A percentile compares a stretch with the other conserved stretches of the same genome.
Conservation (phyloP, 2,113 vertebrate genomes). For the Apistogramma diplotaenia region DNA sequence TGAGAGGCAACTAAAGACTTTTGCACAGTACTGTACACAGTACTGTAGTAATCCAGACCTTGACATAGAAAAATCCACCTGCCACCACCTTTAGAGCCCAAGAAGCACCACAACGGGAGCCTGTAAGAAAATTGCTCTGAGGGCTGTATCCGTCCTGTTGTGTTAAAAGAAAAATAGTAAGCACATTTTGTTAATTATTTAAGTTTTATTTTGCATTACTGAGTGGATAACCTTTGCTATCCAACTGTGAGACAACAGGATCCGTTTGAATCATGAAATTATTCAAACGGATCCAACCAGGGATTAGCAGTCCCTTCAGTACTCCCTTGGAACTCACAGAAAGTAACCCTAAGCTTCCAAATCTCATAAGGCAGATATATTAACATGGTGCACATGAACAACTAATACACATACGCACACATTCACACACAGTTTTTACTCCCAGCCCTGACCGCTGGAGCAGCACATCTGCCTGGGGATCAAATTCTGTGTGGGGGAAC, state of each 20-base stretch:
- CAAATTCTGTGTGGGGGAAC: slow-evolving; percentile 79
- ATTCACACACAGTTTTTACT: neutral
- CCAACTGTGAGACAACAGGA: neutral
- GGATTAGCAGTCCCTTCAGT: neutral
- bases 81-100: neutral
- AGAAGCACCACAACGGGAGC: neutral
- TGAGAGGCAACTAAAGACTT: neutral
- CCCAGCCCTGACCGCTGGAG: slow-evolving; percentile 60
- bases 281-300: neutral
- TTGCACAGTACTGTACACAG: no score
- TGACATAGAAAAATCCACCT: neutral
- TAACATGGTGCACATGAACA: neutral
- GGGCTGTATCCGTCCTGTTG: neutral
- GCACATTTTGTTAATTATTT: no score
- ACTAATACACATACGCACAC: slow-evolving; percentile 5
- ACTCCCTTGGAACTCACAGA: neutral
- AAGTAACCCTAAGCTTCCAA: neutral
- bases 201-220: no score
- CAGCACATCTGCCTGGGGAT: slow-evolving; percentile 73
- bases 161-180: neutral
- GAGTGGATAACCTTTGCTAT: neutral
- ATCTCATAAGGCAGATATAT: slow-evolving; percentile 23
- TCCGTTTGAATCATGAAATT: neutral
- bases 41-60: no score
- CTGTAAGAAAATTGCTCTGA: neutral